Base-by-base conservation (phyloP, 2,113 vertebrate genomes). In the Hemiprocne comata region DNA sequence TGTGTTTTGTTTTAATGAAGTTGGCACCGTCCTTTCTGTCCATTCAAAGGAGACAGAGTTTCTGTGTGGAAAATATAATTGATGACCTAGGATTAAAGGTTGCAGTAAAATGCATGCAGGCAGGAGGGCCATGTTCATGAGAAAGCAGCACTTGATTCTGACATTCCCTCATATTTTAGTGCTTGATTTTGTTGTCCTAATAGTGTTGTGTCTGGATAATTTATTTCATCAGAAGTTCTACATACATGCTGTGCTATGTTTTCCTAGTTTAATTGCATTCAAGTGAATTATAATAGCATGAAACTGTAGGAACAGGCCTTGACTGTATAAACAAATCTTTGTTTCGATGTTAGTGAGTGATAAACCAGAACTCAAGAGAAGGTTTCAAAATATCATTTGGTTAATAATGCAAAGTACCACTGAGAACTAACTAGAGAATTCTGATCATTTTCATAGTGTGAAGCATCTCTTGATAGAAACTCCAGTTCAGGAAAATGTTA, bases 401-500 rank as follows among this genome's bases (percentile, higher is more conserved):
- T 65, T 89, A 17, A 67, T 87, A 93, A 38, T 78, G 58, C 34
- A 60, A 71, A 91, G 60, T 65, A 72, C 42, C 44, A 58, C 48
- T 75, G 74, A 57, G 55, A 66, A 31, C 13, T 88, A 71, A 17
- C 42, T 93, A 60, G 21, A 92, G 42, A 90, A 53, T 93, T 77
- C 51, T 40, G 40, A 92, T 62, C 26, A 71, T 88, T 94, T 92
- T 80, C 72, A 33, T 33, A 66, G 40, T 71, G 64, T 83, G 72
- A 93, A 85, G 51, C 42, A 71, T 46, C 31, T 74, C 54, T 75
- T 71, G 19, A 77, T 55, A 71, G 69, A 74, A 88, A 67, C 55
- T 71, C 16, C 26, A 51, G 31, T 55, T 93, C 62, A 80, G 88
- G 82, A 94, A 95, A 96, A 92, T 78, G 44, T 83, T 86, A 93